Evolutionary conservation across 2,113 vertebrate species (phyloP), one percentile per base, ranked within the genome.

Genomic region (Ciconia boyciana): DNA sequence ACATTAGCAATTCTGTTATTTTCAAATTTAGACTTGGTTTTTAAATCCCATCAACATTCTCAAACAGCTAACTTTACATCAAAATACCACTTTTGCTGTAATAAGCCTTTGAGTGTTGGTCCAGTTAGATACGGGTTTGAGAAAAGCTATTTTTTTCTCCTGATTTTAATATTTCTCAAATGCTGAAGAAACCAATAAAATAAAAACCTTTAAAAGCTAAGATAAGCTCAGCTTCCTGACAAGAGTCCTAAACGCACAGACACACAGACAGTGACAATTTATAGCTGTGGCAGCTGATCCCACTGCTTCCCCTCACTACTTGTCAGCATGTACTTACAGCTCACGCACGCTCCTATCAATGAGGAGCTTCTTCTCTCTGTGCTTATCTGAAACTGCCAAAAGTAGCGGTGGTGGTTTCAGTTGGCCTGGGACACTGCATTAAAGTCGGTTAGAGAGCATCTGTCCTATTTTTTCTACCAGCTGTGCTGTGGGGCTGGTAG

Each of bases 311-410:
- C 64, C 55, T 90, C 44, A 4, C 32, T 46, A 9, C 61, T 36
- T 3, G 16, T 25, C 44, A 61, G 46, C 46, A 57, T 4, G 4
- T 10, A 8, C n/a, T 82, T 2, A 0, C 13, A 52, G 75, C 52
- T 79, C 61, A 39, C 1, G 8, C 19, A 72, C 21, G 1, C 19
- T 34, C 1, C 0, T 61, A 46, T 49, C 62, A 48, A 49, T 5
- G 54, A 72, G 68, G 8, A 81, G 70, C 39, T 21, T 57, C 61
- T 79, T 13, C 39, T 48, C 24, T 41, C 9, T 6, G 5, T 15
- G 69, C 79, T 91, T 52, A 71, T 52, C 51, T 71, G 82, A 83
- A 92, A 36, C 29, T 46, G 28, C 34, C 41, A 34, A 9, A 95
- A 77, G 66, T 3, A 83, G 49, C 2, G 3, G 31, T 10, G 17